A percentile compares a stretch with the other conserved stretches of the same genome.
phyloP scores from a whole-genome alignment of 2,113 vertebrate species.

The Gymnorhina tibicen region DNA sequence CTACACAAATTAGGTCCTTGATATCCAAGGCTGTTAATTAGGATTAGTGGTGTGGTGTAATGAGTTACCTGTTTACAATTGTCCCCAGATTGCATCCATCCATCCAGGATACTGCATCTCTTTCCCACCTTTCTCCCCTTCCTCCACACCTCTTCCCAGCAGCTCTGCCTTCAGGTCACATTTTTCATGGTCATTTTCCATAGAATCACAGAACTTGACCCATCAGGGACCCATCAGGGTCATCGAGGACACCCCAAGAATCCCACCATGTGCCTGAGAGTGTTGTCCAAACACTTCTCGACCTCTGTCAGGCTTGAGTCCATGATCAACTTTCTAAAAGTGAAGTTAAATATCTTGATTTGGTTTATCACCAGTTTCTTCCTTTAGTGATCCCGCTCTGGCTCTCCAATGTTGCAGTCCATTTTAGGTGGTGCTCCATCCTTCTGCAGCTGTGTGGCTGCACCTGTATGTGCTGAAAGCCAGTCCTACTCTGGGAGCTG shows the following conservation, averaged over 20 bases:
- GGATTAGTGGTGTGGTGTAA: not conserved
- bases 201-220: not conserved
- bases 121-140: not conserved
- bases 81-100: not conserved
- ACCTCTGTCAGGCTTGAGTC: not conserved
- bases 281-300: not conserved
- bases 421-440: not conserved
- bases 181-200: not conserved
- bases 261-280: fast-evolving
- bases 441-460: not conserved
- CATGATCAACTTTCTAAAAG: not conserved
- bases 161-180: not conserved
- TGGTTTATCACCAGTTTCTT: not conserved
- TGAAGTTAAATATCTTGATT: not conserved
- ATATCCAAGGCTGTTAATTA: not conserved
- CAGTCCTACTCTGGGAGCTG: not conserved
- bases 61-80: not conserved
- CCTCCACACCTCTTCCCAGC: not conserved
- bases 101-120: not conserved
- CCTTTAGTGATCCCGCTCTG: not conserved
- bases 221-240: not conserved
- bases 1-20: not conserved
- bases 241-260: not conserved
- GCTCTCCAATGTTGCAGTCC: not conserved
- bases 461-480: not conserved